Conservation (phyloP, 2,888 invertebrate genomes). For the Diaperis boleti region DNA sequence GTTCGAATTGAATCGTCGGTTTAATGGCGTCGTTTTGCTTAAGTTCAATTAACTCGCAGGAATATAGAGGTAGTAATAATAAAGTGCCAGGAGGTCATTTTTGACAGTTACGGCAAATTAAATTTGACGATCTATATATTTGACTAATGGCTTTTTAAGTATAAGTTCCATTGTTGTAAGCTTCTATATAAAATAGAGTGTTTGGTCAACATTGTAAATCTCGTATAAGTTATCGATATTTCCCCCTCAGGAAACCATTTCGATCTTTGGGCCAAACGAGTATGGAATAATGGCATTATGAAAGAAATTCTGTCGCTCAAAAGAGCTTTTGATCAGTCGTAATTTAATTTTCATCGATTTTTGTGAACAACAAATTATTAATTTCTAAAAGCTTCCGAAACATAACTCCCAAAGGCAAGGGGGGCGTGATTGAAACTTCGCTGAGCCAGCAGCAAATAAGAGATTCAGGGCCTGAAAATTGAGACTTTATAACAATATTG, state of each 20-base stretch:
- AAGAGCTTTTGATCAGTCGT: neutral
- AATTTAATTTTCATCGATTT: constrained; percentile 7
- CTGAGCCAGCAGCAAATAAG: constrained; percentile 34
- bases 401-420: neutral
- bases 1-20: constrained; percentile 19
- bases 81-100: constrained; percentile 7
- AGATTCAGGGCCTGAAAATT: constrained; percentile 35
- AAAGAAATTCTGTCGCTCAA: constrained; percentile 10
- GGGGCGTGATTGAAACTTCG: constrained; percentile 1
- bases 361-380: constrained; percentile 7
- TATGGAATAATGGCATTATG: constrained; percentile 6
- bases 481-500: too few relatives aligned
- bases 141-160: too few relatives aligned
- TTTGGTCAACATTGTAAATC: neutral
- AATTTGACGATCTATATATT: neutral
- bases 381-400: neutral
- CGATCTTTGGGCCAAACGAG: neutral
- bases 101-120: constrained; percentile 2
- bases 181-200: too few relatives aligned
- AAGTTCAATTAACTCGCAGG: constrained; percentile 13
- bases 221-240: neutral
- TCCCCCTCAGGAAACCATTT: neutral
- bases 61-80: constrained; percentile 8
- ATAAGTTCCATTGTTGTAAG: too few relatives aligned
- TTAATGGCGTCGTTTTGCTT: constrained; percentile 6